These are phyloP conservation scores for Tragelaphus buxtoni DNA, from an alignment of 2,113 vertebrate species.

Conservation along the genomic window DNA sequence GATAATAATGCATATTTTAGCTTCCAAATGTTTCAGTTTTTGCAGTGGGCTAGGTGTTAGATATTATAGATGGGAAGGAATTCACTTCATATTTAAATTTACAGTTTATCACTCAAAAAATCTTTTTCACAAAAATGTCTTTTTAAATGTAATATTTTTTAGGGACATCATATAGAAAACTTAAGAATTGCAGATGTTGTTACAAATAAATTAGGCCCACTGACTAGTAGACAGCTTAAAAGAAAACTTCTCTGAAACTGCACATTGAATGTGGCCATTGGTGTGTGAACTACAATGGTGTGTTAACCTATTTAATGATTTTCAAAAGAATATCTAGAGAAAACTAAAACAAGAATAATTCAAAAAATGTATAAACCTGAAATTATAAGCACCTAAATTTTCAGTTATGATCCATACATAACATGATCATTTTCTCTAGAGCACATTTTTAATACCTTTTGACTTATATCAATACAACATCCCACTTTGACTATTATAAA, in stretches of 20 bases:
- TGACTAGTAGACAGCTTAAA: not conserved
- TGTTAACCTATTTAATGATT: constrained; percentile 4
- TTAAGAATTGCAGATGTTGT: constrained; percentile 39
- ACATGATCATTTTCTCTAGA: constrained; percentile 22
- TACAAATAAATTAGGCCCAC: not conserved
- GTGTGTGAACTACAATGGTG: not conserved
- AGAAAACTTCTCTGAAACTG: not conserved
- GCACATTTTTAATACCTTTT: constrained; percentile 20
- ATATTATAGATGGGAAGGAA: not conserved
- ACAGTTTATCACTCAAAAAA: constrained; percentile 16
- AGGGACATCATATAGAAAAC: not conserved
- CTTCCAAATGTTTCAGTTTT: not conserved
- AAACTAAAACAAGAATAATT: constrained; percentile 40
- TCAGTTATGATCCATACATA: constrained; percentile 14
- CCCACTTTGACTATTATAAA: not conserved
- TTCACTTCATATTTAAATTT: not conserved
- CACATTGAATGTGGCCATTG: not conserved
- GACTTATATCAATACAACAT: constrained; percentile 71
- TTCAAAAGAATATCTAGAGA: constrained; percentile 4
- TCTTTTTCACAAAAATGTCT: constrained; percentile 9
- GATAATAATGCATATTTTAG: not conserved
- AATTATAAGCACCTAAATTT: not conserved
- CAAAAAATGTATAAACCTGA: not conserved
- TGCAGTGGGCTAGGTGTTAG: not conserved
- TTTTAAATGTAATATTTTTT: constrained; percentile 34